Evolutionary conservation across 2,113 vertebrate genomes (phyloP).

Genomic region (Stegastes partitus): DNA sequence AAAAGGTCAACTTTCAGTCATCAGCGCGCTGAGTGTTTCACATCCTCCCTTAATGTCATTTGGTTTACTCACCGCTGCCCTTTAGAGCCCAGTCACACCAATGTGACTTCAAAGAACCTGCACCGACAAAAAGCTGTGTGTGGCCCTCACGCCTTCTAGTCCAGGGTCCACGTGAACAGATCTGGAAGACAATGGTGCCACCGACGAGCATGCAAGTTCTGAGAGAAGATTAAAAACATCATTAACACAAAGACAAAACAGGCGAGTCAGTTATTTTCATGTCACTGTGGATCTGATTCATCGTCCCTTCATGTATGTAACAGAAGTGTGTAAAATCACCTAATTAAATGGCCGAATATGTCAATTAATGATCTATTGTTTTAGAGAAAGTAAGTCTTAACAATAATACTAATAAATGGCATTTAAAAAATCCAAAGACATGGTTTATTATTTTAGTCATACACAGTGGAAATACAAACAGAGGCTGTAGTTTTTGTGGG

Average conservation of each 20-base stretch:
- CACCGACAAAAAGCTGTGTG: background rate
- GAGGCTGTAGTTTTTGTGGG: no score
- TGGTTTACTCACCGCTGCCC: conserved; percentile 59
- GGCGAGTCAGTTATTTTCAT: no score
- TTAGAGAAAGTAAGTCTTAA: no score
- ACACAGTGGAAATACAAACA: no score
- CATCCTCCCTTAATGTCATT: conserved; percentile 55
- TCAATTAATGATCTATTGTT: no score
- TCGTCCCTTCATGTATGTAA: no score
- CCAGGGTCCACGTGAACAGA: background rate
- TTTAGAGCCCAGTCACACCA: conserved; percentile 44
- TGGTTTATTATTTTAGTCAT: no score
- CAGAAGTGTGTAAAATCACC: no score
- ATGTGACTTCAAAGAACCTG: conserved; percentile 14
- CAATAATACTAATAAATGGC: no score
- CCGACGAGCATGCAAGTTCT: background rate
- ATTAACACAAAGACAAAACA: background rate
- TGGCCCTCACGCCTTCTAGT: background rate
- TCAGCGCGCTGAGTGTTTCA: conserved; percentile 43
- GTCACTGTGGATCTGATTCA: no score
- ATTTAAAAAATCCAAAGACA: no score
- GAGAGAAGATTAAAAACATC: background rate
- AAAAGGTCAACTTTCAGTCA: conserved; percentile 71
- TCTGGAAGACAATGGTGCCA: background rate
- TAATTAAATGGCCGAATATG: no score